Evolutionary conservation across 2,113 vertebrate genomes (phyloP).

Genomic region (Empidonax traillii): DNA sequence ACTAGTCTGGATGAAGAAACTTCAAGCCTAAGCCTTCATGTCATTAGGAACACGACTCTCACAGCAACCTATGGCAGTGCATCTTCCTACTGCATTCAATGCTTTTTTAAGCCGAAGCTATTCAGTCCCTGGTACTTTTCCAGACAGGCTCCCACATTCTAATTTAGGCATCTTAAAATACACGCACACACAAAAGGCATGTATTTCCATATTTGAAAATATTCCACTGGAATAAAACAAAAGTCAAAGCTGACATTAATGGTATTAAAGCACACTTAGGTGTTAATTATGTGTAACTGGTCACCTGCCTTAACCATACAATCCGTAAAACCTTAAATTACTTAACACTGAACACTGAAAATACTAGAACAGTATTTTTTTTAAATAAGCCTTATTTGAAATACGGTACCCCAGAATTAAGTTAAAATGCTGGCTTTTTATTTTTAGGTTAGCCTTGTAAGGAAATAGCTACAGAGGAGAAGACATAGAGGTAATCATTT

Average conservation of each 20-base stretch:
- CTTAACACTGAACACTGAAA: not conserved
- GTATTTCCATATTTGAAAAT: not conserved
- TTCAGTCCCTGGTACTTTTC: not conserved
- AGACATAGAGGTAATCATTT: not conserved
- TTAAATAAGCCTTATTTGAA: not conserved
- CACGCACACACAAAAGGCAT: not conserved
- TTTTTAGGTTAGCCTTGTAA: not conserved
- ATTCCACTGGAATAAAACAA: not conserved
- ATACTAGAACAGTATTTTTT: not conserved
- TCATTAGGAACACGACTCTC: not conserved
- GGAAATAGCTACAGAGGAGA: not conserved
- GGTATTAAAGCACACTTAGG: not conserved
- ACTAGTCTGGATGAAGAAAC: not conserved
- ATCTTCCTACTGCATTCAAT: not conserved
- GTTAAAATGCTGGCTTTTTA: not conserved
- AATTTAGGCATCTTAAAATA: not conserved
- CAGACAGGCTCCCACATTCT: not conserved
- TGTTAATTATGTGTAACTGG: not conserved
- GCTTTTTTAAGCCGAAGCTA: not conserved
- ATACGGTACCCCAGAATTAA: not conserved
- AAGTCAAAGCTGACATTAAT: not conserved
- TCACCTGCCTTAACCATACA: not conserved
- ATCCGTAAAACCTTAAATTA: not conserved
- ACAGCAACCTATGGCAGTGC: rapidly evolving
- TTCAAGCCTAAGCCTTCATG: not conserved